Base-by-base conservation (phyloP, 2,888 invertebrate species). In the Villa cingulata region DNA sequence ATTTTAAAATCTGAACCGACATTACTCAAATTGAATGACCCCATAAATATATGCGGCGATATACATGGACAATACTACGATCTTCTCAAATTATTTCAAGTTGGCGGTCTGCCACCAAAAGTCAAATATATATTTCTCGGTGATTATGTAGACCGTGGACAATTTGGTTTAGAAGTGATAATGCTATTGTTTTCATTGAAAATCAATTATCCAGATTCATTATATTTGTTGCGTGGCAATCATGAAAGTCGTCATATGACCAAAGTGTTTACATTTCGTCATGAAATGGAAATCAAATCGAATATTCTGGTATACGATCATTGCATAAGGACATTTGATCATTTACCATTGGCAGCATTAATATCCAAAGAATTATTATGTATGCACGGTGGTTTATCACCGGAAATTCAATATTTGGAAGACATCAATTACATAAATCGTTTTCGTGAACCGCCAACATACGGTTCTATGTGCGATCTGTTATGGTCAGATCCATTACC, bases 321-420 rank as follows among this genome's bases (percentile, higher is more conserved):
- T 61, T 94, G 94, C 75, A 95, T 95, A 94, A 92, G 94, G 64
- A 91, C 94, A 56, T 96, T 96, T 73, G 95, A 96, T 76, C 94
- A 92, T 74, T 79, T 96, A 71, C 95, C 95, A 57, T 77, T 96
- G 60, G 92, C 95, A 64, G 95, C 95, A 65, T 82, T 96, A 62
- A 94, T 96, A 91, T 94, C 95, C 76, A 91, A 94, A 78, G 94
- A 95, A 78, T 95, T 95, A 76, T 81, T 96, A 64, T 96, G 95
- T 77, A 92, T 95, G 66, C 95, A 96, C 72, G 95, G 95, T 59
- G 95, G 95, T 54, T 81, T 96, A 50, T 94, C 92, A 58, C 95
- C 95, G 52, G 94, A 96, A 80, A 89, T 96, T 65, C 92, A 90
- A 77, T 91, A 81, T 72, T 77, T 96, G 76, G 94, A 94, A 72